These are phyloP conservation scores for Epicampocera succincta DNA, from an alignment of 2,888 invertebrate genomes.

Conservation along the genomic window DNA sequence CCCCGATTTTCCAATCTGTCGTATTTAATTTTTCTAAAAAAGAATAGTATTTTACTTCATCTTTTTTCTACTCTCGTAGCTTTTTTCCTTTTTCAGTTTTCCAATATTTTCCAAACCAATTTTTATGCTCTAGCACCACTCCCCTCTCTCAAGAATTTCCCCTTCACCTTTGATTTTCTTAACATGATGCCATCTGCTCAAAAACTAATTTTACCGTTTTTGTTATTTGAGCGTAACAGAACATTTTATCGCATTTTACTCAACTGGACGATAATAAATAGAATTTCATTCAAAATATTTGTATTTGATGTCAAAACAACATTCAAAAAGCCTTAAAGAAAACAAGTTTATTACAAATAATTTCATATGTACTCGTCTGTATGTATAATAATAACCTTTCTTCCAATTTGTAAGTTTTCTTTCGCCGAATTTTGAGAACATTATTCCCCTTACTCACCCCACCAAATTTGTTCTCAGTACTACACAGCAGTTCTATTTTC, in stretches of 20 bases:
- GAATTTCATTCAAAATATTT: too few relatives aligned
- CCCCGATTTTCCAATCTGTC: too few relatives aligned
- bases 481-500: not conserved
- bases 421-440: not conserved
- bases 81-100: not conserved
- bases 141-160: slow-evolving; percentile 1
- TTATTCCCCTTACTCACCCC: not conserved
- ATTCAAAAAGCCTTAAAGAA: too few relatives aligned
- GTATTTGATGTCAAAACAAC: too few relatives aligned
- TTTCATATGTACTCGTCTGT: too few relatives aligned
- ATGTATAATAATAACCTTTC: too few relatives aligned
- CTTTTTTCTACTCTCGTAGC: too few relatives aligned
- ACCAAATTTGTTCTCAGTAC: not conserved
- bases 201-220: not conserved
- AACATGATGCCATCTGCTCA: not conserved
- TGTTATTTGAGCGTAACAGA: slow-evolving; percentile 5
- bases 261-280: too few relatives aligned
- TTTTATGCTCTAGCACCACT: not conserved
- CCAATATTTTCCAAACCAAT: not conserved
- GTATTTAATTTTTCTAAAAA: too few relatives aligned
- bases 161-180: not conserved
- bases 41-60: too few relatives aligned
- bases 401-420: not conserved
- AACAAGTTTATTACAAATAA: too few relatives aligned
- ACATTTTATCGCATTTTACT: too few relatives aligned